Evolutionary conservation across 1,140 invertebrate species (phyloP), one percentile per base, ranked within the genome.

Genomic region (Tetramorium alpestre): DNA sequence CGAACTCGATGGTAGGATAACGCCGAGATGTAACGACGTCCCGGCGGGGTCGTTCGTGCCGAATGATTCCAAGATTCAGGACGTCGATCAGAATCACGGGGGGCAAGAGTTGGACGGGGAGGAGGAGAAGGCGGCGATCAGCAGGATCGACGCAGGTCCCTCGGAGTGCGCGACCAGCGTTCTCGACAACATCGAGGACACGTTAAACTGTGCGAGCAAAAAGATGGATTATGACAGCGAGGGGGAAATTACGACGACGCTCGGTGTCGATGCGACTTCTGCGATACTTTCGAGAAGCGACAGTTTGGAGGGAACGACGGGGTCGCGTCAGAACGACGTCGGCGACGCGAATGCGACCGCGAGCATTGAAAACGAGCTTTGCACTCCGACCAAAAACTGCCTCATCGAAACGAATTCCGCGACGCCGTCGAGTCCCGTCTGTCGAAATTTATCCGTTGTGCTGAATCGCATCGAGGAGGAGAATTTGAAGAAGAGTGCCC

Each of bases 391-490:
- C 7, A 28, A 60, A 41, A 73, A 56, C 1, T 22, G 58, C 28
- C 13, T 47, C 22, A 11, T 33, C 22, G 13, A 47, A n/a, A 5
- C 22, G 25, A 38, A 8, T 49, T 7, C 5, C 5, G 16, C 16
- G 7, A 3, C 11, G 8, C 1, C 16, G 4, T 49, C 75, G 10
- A 80, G 49, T 65, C 44, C 41, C 2, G 1, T n/a, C 1, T 49
- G 41, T 41, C 82, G 70, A 10, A 54, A 16, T 69, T 44, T 90
- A 33, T 10, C 56, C 10, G 38, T 91, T 0, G 33, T 54, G 22
- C 6, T 90, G 44, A 81, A 85, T 4, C 87, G 80, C 6, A 13
- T 88, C 11, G 73, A 91, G 3, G 0, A 54, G 1, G 28, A 41
- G 6, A 0, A 38, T 11, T 1, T 47, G 25, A 81, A 6, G 58